Percentiles rank a stretch among this genome's conserved stretches.
Conservation (phyloP, 2,888 invertebrate genomes). For the Clostera curtula region DNA sequence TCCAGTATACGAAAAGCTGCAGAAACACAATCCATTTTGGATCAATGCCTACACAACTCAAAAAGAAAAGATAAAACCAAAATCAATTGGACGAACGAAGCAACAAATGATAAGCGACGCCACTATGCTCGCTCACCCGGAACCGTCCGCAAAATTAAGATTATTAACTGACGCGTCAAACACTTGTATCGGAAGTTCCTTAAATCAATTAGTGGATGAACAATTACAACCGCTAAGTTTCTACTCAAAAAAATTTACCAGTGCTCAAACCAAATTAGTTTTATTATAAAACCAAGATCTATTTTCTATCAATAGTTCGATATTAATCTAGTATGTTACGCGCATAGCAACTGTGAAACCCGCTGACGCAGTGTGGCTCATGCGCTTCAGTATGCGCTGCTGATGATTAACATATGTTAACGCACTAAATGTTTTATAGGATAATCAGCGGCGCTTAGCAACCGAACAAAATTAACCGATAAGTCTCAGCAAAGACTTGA, state of each 20-base stretch:
- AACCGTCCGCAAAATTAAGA: constrained; percentile 3
- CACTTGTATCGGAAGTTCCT: constrained; percentile 7
- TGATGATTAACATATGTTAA: too few species aligned
- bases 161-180: constrained; percentile 10
- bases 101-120: background rate
- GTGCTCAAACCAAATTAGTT: constrained; percentile 7
- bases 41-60: background rate
- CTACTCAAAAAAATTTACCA: constrained; percentile 7
- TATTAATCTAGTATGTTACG: too few species aligned
- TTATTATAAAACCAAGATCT: too few species aligned
- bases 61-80: constrained; percentile 1
- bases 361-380: too few species aligned
- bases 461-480: too few species aligned
- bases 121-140: constrained; percentile 6
- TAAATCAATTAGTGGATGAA: constrained; percentile 8
- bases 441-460: too few species aligned
- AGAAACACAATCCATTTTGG: background rate
- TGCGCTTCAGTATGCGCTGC: too few species aligned
- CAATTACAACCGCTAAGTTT: constrained; percentile 8
- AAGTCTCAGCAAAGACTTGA: too few species aligned
- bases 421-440: too few species aligned
- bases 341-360: too few species aligned
- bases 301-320: too few species aligned
- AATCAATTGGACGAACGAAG: background rate
- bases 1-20: constrained; percentile 1